A percentile compares a stretch with the other conserved stretches of the same genome.
These are phyloP conservation scores for Pao palembangensis DNA, from an alignment of 2,113 vertebrate genomes.

Conservation along the genomic window DNA sequence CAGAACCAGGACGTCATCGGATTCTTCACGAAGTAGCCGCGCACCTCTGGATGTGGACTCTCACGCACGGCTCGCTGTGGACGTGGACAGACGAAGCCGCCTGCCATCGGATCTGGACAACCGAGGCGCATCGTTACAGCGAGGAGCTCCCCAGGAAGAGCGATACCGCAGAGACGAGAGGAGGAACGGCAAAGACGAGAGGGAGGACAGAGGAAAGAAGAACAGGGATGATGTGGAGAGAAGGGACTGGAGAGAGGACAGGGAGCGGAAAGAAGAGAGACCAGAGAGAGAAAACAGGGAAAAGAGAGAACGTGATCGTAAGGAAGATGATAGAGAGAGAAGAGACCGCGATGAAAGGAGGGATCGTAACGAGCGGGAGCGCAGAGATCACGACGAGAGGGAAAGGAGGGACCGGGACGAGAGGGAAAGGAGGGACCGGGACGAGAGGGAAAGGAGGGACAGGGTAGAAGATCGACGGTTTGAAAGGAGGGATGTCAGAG, in stretches of 20 bases:
- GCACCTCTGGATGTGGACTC: constrained; percentile 74
- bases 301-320: constrained; percentile 22
- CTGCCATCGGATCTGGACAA: constrained; percentile 56
- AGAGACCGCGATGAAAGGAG: constrained; percentile 25
- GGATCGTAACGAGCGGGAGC: constrained; percentile 14
- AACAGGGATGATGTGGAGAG: constrained; percentile 44
- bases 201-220: constrained; percentile 34
- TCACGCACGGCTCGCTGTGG: constrained; percentile 49
- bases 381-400: background rate
- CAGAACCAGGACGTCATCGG: constrained; percentile 46
- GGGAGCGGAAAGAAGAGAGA: constrained; percentile 39
- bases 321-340: constrained; percentile 16
- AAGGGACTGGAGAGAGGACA: constrained; percentile 42
- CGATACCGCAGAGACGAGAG: constrained; percentile 53
- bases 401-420: background rate
- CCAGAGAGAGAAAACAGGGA: constrained; percentile 32
- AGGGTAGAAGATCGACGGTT: constrained; percentile 15
- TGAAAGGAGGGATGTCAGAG: constrained; percentile 14
- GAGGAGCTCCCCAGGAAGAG: constrained; percentile 54
- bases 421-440: background rate
- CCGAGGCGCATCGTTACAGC: constrained; percentile 42
- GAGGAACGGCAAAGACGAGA: constrained; percentile 44
- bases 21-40: constrained; percentile 61
- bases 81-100: constrained; percentile 55
- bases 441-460: constrained; percentile 13